phyloP scores from a whole-genome alignment of 2,797 vertebrate species.

The Etheostoma nigrum region DNA sequence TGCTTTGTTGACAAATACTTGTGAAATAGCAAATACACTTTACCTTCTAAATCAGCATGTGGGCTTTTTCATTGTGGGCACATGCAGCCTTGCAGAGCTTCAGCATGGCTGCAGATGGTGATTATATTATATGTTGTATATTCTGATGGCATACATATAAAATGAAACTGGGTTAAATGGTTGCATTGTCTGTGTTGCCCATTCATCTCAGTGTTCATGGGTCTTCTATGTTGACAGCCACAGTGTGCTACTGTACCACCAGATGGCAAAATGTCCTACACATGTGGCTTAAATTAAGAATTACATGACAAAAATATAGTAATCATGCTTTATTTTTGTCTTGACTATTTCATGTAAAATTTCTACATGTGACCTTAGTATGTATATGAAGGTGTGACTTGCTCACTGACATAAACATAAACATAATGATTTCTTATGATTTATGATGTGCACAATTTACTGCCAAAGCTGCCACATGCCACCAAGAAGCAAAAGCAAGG shows the following conservation, averaged over 20 bases:
- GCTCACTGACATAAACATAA: neutral
- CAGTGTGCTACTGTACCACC: neutral
- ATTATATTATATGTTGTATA: neutral
- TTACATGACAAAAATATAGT: neutral
- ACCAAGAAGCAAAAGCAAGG: neutral
- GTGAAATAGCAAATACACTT: neutral
- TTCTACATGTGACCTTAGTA: neutral
- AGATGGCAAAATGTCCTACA: constrained; percentile 2
- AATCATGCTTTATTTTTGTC: neutral
- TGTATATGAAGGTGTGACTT: neutral
- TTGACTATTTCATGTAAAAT: neutral
- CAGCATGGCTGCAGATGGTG: neutral
- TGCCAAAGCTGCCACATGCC: neutral
- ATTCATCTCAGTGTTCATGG: neutral
- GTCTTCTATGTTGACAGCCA: neutral
- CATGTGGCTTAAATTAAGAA: constrained; percentile 2
- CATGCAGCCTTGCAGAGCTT: neutral
- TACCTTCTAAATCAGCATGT: neutral
- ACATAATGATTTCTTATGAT: neutral
- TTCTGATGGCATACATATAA: neutral
- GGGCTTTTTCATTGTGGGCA: neutral
- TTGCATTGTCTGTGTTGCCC: neutral
- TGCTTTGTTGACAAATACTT: no score
- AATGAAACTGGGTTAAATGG: neutral
- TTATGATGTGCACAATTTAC: neutral